These are phyloP conservation scores for Salarias fasciatus DNA, from an alignment of 2,797 vertebrate genomes.

Conservation along the genomic window DNA sequence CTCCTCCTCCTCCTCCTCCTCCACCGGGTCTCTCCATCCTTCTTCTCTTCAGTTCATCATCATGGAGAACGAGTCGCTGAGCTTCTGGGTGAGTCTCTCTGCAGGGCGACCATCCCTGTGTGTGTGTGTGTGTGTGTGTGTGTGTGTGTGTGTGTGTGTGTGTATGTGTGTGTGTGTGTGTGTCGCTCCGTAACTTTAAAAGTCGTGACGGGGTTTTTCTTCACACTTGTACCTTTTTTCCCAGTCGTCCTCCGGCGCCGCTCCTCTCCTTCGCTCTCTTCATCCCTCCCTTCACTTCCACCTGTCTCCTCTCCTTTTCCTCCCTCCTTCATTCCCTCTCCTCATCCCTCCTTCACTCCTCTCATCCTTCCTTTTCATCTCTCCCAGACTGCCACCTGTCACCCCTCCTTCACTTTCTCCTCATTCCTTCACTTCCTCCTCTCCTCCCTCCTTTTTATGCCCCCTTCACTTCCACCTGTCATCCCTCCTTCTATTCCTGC, in stretches of 20 bases:
- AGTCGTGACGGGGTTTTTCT: slow-evolving; percentile 40
- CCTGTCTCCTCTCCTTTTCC: background rate
- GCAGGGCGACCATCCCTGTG: slow-evolving; percentile 15
- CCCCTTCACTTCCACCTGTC: background rate
- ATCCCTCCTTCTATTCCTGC: background rate
- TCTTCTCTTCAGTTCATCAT: slow-evolving; percentile 66
- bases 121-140: slow-evolving; percentile 26
- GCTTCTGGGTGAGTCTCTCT: slow-evolving; percentile 74
- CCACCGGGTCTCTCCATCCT: slow-evolving; percentile 30
- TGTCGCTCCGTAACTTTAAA: slow-evolving; percentile 56
- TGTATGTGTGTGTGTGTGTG: slow-evolving; percentile 20
- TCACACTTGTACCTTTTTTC: slow-evolving; percentile 17
- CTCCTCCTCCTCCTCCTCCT: slow-evolving; percentile 4
- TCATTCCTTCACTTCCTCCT: background rate
- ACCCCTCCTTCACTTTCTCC: too few species aligned
- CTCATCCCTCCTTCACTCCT: too few species aligned
- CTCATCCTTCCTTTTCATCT: too few species aligned
- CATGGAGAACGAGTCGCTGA: slow-evolving; percentile 70
- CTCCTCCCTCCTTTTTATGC: too few species aligned
- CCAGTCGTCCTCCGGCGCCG: background rate
- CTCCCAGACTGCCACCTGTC: too few species aligned
- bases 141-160: slow-evolving; percentile 5
- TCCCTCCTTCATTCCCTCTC: background rate
- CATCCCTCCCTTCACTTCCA: background rate
- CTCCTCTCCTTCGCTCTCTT: background rate